A percentile compares a stretch with the other conserved stretches of the same genome.
phyloP scores from a whole-genome alignment of 2,888 invertebrate genomes.

The Xanthostigma xanthostigma region DNA sequence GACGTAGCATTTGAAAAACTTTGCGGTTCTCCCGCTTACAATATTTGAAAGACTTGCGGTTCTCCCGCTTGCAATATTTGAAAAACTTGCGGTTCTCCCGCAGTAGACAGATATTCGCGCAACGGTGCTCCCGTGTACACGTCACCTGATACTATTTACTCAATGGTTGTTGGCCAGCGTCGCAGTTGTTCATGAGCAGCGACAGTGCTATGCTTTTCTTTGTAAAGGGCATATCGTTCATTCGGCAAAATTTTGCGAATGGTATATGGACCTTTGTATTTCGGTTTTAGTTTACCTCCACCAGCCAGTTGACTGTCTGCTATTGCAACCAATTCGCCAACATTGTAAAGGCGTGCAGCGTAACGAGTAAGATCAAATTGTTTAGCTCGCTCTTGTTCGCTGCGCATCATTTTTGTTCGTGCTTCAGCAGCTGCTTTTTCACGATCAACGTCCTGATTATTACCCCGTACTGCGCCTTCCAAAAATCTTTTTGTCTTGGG shows the following conservation, averaged over 20 bases:
- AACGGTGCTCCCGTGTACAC: too few species aligned
- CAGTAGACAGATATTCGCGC: too few species aligned
- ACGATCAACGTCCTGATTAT: constrained; percentile 4
- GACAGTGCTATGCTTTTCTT: constrained; percentile 10
- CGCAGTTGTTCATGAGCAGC: constrained; percentile 13
- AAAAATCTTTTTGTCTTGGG: constrained; percentile 10
- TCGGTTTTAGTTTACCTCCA: constrained; percentile 7
- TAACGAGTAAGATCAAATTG: too few species aligned
- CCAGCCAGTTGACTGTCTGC: constrained; percentile 5
- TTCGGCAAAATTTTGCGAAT: constrained; percentile 10
- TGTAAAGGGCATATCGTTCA: constrained; percentile 12
- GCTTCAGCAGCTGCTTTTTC: constrained; percentile 7
- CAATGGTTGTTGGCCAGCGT: constrained; percentile 1
- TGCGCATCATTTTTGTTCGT: not conserved
- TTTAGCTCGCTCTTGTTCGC: not conserved
- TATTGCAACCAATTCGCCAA: constrained; percentile 5
- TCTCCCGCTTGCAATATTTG: too few species aligned
- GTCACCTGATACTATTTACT: too few species aligned
- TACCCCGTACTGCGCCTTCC: constrained; percentile 2
- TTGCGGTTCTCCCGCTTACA: too few species aligned
- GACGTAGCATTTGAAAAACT: too few species aligned
- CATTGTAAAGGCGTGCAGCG: not conserved
- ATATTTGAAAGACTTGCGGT: too few species aligned
- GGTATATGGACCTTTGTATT: constrained; percentile 11
- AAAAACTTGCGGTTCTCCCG: too few species aligned